A percentile compares a stretch with the other conserved stretches of the same genome.
phyloP scores from a whole-genome alignment of 2,888 invertebrate genomes.

The Temnothorax unifasciatus region DNA sequence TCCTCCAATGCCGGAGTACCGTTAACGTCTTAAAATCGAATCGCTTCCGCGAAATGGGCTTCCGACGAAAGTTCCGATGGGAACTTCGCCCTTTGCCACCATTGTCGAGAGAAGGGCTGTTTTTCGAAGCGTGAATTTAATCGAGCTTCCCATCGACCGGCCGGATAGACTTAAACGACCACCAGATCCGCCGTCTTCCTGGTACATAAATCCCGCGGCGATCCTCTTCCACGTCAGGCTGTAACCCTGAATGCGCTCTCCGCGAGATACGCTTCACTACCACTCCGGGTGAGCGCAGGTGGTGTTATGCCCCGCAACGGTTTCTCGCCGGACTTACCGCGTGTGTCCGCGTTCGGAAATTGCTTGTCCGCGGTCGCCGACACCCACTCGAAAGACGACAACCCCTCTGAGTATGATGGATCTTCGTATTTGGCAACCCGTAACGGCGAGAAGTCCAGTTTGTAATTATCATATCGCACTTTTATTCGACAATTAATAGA shows the following conservation, averaged over 20 bases:
- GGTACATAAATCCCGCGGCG: slow-evolving; percentile 72
- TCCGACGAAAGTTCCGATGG: slow-evolving; percentile 37
- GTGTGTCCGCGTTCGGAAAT: slow-evolving; percentile 52
- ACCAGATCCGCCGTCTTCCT: slow-evolving; percentile 71
- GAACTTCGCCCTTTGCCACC: slow-evolving; percentile 33
- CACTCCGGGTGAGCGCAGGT: slow-evolving; percentile 57
- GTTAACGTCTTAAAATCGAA: slow-evolving; percentile 36
- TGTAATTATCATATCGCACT: neutral
- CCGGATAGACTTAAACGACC: slow-evolving; percentile 70
- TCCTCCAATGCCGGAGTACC: neutral
- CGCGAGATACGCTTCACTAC: slow-evolving; percentile 70
- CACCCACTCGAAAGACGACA: slow-evolving; percentile 37
- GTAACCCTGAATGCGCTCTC: slow-evolving; percentile 64
- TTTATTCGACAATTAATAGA: neutral
- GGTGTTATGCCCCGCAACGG: slow-evolving; percentile 56
- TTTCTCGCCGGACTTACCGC: slow-evolving; percentile 32
- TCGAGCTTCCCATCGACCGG: slow-evolving; percentile 64
- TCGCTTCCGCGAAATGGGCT: slow-evolving; percentile 26
- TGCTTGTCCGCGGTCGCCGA: slow-evolving; percentile 36
- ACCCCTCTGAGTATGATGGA: neutral
- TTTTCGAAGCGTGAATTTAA: slow-evolving; percentile 71
- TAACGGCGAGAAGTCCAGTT: neutral
- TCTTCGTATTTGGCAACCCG: slow-evolving; percentile 14
- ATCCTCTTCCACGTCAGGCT: slow-evolving; percentile 69
- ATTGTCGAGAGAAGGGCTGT: slow-evolving; percentile 29